A percentile compares a stretch with the other conserved stretches of the same genome.
Evolutionary conservation across 2,888 invertebrate species (phyloP).

Genomic region (Aporophyla nigra): DNA sequence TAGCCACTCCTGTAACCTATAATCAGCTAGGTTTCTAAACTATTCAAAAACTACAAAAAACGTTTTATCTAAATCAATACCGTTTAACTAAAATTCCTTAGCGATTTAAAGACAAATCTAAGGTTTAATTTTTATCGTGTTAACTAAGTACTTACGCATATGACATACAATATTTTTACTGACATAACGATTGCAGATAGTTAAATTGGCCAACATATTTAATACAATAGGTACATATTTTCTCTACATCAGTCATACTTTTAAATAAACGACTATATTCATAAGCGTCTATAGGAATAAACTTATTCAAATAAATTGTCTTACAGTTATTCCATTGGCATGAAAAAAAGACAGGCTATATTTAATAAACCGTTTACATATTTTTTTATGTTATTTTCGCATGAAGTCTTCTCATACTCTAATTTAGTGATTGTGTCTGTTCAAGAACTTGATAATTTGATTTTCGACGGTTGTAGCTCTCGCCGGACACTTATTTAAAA

Average conservation of each 20-base stretch:
- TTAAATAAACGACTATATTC: background rate
- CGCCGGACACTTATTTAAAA: conserved; percentile 38
- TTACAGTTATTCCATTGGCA: background rate
- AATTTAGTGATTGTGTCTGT: conserved; percentile 47
- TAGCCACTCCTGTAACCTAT: no score
- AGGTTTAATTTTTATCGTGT: no score
- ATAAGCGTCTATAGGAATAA: background rate
- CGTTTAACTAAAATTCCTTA: no score
- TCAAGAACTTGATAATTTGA: conserved; percentile 29
- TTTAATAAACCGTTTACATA: background rate
- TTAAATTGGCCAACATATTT: background rate
- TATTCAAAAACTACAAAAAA: no score
- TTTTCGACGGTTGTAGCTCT: conserved; percentile 39
- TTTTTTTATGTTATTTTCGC: background rate
- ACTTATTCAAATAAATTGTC: background rate
- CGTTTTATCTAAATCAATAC: no score
- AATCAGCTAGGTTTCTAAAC: no score
- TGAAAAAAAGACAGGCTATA: background rate
- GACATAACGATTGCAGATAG: background rate
- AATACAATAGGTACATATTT: background rate
- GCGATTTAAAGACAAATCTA: no score
- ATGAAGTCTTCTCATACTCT: background rate
- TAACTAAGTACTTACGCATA: no score
- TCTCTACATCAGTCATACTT: background rate
- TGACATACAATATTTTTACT: background rate